phyloP scores from a whole-genome alignment of 2,113 vertebrate genomes.

The Eupsittula cactorum region DNA sequence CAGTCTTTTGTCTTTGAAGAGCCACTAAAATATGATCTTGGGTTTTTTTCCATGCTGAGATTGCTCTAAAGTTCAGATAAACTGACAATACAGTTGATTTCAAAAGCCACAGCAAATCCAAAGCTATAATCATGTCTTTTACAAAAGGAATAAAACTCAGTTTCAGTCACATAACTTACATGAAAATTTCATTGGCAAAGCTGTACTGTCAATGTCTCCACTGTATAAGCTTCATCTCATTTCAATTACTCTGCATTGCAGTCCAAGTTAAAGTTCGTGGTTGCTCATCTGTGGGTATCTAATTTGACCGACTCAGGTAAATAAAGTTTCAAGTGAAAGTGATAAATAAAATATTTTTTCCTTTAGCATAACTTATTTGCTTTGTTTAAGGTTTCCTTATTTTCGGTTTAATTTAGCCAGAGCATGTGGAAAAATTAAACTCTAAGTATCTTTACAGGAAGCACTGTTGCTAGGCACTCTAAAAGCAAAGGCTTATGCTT shows the following conservation, averaged over 20 bases:
- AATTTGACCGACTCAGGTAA: neutral
- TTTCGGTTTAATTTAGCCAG: neutral
- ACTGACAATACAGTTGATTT: neutral
- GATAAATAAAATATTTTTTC: neutral
- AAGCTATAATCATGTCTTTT: neutral
- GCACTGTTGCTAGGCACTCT: neutral
- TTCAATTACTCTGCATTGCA: neutral
- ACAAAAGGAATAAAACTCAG: neutral
- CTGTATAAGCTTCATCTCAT: neutral
- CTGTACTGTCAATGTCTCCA: neutral
- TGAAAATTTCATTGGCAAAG: neutral
- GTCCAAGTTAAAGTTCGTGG: neutral
- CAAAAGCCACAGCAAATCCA: neutral
- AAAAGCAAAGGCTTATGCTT: neutral
- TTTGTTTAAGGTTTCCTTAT: neutral
- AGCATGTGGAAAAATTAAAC: neutral
- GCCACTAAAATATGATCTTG: neutral
- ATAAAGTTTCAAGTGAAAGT: neutral
- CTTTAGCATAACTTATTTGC: neutral
- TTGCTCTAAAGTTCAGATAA: neutral
- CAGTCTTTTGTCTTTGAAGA: neutral
- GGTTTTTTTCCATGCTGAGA: neutral
- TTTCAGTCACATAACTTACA: neutral
- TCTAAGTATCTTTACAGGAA: neutral
- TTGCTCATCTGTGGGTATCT: neutral